Conservation (phyloP, 2,888 invertebrate genomes). For the Erebia aethiops region DNA sequence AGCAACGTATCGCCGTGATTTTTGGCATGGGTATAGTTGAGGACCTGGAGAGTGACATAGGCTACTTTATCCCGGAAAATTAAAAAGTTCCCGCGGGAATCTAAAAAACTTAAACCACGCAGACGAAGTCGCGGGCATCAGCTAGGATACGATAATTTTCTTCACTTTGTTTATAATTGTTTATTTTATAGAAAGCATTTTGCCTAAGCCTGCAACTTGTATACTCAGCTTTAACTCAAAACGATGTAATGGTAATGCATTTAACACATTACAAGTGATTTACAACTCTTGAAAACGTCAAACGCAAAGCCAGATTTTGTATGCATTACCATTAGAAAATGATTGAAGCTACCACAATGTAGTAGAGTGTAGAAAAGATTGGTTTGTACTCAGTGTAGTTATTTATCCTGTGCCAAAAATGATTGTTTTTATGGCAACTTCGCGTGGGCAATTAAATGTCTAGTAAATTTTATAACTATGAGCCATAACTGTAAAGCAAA, state of each 20-base stretch:
- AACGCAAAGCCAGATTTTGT: conserved; percentile 19
- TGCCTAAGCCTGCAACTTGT: not conserved
- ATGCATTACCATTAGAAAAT: conserved; percentile 1
- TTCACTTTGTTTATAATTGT: not conserved
- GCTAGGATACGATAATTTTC: no score
- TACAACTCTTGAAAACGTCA: conserved; percentile 25
- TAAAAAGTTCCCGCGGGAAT: no score
- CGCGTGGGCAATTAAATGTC: conserved; percentile 27
- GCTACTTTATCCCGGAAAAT: no score
- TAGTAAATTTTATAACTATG: conserved; percentile 36
- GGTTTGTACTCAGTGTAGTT: not conserved
- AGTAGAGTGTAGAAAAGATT: not conserved
- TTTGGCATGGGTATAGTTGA: no score
- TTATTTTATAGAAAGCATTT: not conserved
- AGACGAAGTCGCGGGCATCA: no score
- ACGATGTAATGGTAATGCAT: conserved; percentile 21
- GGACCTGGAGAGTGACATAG: no score
- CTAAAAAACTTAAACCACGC: no score
- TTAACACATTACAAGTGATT: conserved; percentile 28
- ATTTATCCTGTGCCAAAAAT: conserved; percentile 13
- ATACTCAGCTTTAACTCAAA: conserved; percentile 13
- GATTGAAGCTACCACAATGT: not conserved
- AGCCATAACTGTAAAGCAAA: conserved; percentile 31
- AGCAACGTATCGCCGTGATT: no score
- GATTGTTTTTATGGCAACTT: conserved; percentile 19